Evolutionary conservation across 2,797 vertebrate genomes (phyloP).

Genomic region (Acanthurus lineatus): DNA sequence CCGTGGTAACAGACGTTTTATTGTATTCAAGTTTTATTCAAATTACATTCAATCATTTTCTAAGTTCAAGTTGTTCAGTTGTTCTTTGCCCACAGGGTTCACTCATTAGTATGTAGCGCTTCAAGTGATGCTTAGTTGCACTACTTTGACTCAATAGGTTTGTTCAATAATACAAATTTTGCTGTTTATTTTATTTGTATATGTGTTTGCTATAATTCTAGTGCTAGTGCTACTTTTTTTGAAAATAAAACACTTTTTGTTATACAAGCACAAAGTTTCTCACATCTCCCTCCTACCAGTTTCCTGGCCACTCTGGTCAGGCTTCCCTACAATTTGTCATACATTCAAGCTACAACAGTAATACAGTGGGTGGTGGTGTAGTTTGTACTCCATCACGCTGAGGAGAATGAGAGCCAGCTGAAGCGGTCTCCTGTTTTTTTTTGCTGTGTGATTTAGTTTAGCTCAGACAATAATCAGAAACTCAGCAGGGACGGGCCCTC

Average conservation of each 20-base stretch:
- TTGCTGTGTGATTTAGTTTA: constrained; percentile 33
- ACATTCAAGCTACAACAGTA: constrained; percentile 1
- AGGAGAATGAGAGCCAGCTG: constrained; percentile 36
- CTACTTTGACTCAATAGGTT: no score
- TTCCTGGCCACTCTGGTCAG: background rate
- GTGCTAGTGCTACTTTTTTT: no score
- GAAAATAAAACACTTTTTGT: background rate
- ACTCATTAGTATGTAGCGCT: no score
- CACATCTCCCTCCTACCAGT: background rate
- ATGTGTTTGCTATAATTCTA: background rate
- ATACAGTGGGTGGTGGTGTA: constrained; percentile 27
- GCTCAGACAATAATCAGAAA: constrained; percentile 52
- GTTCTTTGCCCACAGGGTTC: no score
- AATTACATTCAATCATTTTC: no score
- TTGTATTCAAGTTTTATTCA: no score
- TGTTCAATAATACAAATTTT: no score
- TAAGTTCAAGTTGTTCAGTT: no score
- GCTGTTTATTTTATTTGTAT: background rate
- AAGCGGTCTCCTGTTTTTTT: constrained; percentile 8
- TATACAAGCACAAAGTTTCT: background rate
- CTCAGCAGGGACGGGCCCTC: constrained; percentile 25
- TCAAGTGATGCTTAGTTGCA: no score
- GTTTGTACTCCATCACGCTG: constrained; percentile 22
- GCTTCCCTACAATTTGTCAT: background rate
- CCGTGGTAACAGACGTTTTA: no score